Evolutionary conservation across 1,140 invertebrate species (phyloP).

Genomic region (Aphaenogaster ashmeadi): DNA sequence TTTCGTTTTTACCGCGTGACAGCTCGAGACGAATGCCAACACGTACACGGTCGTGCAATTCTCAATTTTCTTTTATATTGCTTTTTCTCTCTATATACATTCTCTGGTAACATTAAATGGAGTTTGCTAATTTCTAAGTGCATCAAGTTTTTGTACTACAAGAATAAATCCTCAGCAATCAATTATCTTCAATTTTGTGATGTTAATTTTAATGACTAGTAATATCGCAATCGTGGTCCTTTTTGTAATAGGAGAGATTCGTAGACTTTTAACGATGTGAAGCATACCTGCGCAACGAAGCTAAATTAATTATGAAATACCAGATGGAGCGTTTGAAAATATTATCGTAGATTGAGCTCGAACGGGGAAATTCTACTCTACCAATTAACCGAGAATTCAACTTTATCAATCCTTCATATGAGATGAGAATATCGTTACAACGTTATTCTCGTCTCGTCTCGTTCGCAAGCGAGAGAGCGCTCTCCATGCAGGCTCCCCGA

Average conservation of each 20-base stretch:
- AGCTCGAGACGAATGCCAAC: slow-evolving; percentile 14
- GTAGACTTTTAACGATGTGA: neutral
- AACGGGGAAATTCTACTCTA: neutral
- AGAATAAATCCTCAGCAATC: neutral
- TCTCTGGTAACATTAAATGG: neutral
- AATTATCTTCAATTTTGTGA: slow-evolving; percentile 4
- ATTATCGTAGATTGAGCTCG: slow-evolving; percentile 2
- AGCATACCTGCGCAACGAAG: neutral
- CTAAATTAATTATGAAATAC: slow-evolving; percentile 22
- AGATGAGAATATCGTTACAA: slow-evolving; percentile 38
- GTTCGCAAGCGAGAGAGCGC: slow-evolving; percentile 1
- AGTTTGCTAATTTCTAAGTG: neutral
- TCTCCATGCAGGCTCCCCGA: neutral
- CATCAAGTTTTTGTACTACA: neutral
- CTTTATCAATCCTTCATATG: neutral
- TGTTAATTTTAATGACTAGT: neutral
- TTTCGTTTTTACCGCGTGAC: slow-evolving; percentile 32
- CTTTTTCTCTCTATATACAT: neutral
- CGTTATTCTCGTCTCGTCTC: neutral
- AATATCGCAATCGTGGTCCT: neutral
- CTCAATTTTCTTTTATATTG: slow-evolving; percentile 3
- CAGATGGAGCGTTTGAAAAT: slow-evolving; percentile 2
- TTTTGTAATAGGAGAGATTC: neutral
- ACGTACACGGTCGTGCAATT: slow-evolving; percentile 1
- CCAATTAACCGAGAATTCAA: slow-evolving; percentile 26